phyloP scores from a whole-genome alignment of 2,797 vertebrate genomes.

The Xenopus petersii region DNA sequence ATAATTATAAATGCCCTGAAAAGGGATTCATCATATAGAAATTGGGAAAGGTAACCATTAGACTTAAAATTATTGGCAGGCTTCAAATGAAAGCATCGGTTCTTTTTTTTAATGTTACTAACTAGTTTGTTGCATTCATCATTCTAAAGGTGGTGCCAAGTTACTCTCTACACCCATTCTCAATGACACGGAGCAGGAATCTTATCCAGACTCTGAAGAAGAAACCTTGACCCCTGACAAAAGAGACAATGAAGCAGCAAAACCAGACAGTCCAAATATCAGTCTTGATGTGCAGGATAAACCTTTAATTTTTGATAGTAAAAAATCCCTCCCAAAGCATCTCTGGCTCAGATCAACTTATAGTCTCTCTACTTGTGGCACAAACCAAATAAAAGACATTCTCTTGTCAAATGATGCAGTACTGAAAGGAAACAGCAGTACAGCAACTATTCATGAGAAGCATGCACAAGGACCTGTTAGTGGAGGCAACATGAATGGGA shows the following conservation, averaged over 20 bases:
- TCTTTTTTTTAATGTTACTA: neutral
- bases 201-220: conserved; percentile 9
- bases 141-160: conserved; percentile 19
- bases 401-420: neutral
- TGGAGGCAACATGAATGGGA: conserved; percentile 1
- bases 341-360: conserved; percentile 26
- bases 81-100: too few relatives aligned
- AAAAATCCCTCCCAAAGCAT: conserved; percentile 22
- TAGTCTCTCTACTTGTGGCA: neutral
- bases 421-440: neutral
- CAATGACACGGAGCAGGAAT: neutral
- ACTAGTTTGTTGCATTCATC: neutral
- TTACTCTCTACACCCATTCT: conserved; percentile 13
- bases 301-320: conserved; percentile 33
- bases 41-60: too few relatives aligned
- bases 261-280: neutral
- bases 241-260: neutral
- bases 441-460: neutral
- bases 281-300: conserved; percentile 24
- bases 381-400: conserved; percentile 28
- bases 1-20: too few relatives aligned
- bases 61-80: too few relatives aligned
- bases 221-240: neutral
- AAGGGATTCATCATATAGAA: too few relatives aligned
- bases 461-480: neutral